A percentile compares a stretch with the other conserved stretches of the same genome.
Evolutionary conservation across 2,888 invertebrate genomes (phyloP).

Genomic region (Cerceris ruficornis): DNA sequence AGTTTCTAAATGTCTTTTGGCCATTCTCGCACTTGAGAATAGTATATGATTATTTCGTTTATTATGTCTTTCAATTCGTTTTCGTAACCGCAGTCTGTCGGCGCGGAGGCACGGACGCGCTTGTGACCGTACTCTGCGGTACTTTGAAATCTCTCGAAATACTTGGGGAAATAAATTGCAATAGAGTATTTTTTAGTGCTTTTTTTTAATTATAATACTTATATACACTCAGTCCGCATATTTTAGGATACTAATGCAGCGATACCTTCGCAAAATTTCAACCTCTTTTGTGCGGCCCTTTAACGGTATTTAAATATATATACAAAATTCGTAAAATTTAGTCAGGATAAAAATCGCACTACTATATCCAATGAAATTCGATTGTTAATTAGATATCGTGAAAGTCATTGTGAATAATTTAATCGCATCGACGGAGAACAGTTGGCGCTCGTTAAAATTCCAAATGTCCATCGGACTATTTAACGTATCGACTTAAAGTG

Average conservation of each 20-base stretch:
- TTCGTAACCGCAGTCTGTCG: too few species aligned
- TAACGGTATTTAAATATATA: conserved; percentile 24
- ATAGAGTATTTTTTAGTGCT: conserved; percentile 32
- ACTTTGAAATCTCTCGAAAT: too few species aligned
- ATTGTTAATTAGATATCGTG: conserved; percentile 10
- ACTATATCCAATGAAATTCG: conserved; percentile 8
- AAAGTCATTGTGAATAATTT: neutral
- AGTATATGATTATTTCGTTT: too few species aligned
- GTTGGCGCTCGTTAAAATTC: neutral
- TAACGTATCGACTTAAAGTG: neutral
- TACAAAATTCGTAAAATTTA: conserved; percentile 48
- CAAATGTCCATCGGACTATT: neutral
- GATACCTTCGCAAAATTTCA: conserved; percentile 27
- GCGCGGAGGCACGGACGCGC: too few species aligned
- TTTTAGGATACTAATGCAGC: conserved; percentile 57
- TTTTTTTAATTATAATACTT: conserved; percentile 74
- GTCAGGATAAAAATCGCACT: conserved; percentile 19
- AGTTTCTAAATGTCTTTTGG: too few species aligned
- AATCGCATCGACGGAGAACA: neutral
- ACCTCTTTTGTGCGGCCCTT: conserved; percentile 28
- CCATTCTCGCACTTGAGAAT: too few species aligned
- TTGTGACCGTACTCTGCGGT: too few species aligned
- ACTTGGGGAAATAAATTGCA: neutral
- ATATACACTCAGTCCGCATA: conserved; percentile 76
- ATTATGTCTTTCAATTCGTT: too few species aligned